Evolutionary conservation across 1,140 invertebrate genomes (phyloP).

Genomic region (Musca domestica): DNA sequence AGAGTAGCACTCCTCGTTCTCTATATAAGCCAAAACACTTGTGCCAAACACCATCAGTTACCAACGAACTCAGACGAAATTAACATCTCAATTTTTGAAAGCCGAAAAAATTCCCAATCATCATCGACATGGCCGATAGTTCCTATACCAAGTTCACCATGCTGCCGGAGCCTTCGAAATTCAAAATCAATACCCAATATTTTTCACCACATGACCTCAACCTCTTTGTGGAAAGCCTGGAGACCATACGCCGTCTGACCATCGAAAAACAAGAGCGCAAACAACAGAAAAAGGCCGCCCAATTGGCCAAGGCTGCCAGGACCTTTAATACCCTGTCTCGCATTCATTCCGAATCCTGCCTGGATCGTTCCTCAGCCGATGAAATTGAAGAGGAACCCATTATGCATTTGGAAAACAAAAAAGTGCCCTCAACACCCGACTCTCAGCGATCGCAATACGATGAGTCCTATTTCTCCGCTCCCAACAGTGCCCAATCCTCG

Average conservation of each 20-base stretch:
- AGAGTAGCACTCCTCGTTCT: background rate
- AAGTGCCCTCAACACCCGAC: background rate
- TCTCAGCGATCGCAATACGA: constrained; percentile 31
- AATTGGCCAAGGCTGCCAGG: background rate
- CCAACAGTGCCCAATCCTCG: constrained; percentile 25
- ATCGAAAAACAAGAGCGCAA: constrained; percentile 31
- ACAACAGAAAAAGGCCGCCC: constrained; percentile 17
- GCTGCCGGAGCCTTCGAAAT: constrained; percentile 14
- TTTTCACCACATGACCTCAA: constrained; percentile 34
- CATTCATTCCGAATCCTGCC: constrained; percentile 8
- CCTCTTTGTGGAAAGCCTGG: constrained; percentile 41
- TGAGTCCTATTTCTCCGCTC: constrained; percentile 38
- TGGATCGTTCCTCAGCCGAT: constrained; percentile 35
- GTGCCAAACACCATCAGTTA: background rate
- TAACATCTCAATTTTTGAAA: background rate
- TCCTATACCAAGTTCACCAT: constrained; percentile 5
- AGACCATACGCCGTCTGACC: constrained; percentile 39
- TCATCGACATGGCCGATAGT: constrained; percentile 2
- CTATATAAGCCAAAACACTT: background rate
- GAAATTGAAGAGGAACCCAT: constrained; percentile 37
- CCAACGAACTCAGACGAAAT: background rate
- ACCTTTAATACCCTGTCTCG: background rate
- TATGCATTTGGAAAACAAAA: constrained; percentile 30
- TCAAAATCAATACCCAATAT: constrained; percentile 32
- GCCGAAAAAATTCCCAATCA: background rate